phyloP scores from a whole-genome alignment of 2,888 invertebrate genomes.

The Drosophila trichaetosa region DNA sequence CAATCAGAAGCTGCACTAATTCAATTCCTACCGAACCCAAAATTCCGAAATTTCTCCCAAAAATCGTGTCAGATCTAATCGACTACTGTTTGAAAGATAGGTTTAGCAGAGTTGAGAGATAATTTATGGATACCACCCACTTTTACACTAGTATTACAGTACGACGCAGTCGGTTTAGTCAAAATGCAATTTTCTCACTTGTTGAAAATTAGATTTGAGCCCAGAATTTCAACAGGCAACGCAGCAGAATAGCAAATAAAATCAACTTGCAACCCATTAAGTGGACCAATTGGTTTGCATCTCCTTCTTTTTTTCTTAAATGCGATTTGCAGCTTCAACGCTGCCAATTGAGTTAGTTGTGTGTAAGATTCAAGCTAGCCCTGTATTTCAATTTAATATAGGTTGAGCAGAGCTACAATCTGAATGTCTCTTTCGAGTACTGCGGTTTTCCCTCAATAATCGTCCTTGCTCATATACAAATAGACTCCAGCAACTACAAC shows the following conservation, averaged over 20 bases:
- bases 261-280: conserved; percentile 19
- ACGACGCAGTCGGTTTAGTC: background rate
- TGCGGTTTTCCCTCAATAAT: background rate
- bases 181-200: conserved; percentile 2
- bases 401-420: background rate
- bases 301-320: background rate
- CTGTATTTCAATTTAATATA: background rate
- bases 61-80: background rate
- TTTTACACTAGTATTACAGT: background rate
- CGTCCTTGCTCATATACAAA: background rate
- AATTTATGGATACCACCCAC: background rate
- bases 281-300: conserved; percentile 6
- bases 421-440: background rate
- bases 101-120: background rate
- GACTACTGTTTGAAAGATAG: background rate
- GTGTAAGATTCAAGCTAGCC: background rate
- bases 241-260: conserved; percentile 4
- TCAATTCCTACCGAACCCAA: background rate
- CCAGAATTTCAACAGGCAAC: conserved; percentile 14
- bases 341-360: conserved; percentile 1
- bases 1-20: background rate
- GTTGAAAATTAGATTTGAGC: conserved; percentile 10
- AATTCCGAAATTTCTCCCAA: background rate
- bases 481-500: background rate
- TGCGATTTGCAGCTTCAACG: conserved; percentile 3